A percentile compares a stretch with the other conserved stretches of the same genome.
These are phyloP conservation scores for Meta bourneti DNA, from an alignment of 2,888 invertebrate species.

Conservation along the genomic window DNA sequence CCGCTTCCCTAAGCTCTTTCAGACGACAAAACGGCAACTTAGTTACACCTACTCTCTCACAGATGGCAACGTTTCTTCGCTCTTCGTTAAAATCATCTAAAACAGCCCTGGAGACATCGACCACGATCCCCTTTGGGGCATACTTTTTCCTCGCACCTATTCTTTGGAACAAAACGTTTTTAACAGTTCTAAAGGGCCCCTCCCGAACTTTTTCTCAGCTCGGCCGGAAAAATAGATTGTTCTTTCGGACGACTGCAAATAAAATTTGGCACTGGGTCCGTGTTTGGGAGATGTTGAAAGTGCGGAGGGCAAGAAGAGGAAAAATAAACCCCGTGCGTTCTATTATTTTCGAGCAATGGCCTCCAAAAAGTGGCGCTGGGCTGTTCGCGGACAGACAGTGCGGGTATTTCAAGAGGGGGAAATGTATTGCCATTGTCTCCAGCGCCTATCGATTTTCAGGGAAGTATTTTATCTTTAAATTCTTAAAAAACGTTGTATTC, in stretches of 20 bases:
- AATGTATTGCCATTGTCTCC: slow-evolving; percentile 36
- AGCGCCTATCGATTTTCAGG: slow-evolving; percentile 14
- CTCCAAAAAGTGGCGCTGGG: background rate
- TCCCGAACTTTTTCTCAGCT: background rate
- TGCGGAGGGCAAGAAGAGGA: background rate
- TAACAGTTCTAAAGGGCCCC: slow-evolving; percentile 34
- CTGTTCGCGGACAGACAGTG: slow-evolving; percentile 6
- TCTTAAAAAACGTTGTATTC: background rate
- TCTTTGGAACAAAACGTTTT: slow-evolving; percentile 36
- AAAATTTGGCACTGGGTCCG: slow-evolving; percentile 47
- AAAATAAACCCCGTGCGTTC: background rate
- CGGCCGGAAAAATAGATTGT: slow-evolving; percentile 22
- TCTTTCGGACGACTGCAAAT: slow-evolving; percentile 30
- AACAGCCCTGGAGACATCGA: too few species aligned
- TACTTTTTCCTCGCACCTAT: background rate
- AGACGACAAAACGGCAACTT: too few species aligned
- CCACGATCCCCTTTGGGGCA: too few species aligned
- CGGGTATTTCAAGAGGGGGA: slow-evolving; percentile 11
- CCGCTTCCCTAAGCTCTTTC: too few species aligned
- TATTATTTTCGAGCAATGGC: slow-evolving; percentile 21
- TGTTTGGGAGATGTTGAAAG: slow-evolving; percentile 26
- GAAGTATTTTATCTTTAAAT: background rate
- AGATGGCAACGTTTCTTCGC: too few species aligned
- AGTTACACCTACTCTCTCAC: too few species aligned
- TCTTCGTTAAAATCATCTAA: too few species aligned